phyloP scores from a whole-genome alignment of 2,888 invertebrate species.

The Serripes groenlandicus region DNA sequence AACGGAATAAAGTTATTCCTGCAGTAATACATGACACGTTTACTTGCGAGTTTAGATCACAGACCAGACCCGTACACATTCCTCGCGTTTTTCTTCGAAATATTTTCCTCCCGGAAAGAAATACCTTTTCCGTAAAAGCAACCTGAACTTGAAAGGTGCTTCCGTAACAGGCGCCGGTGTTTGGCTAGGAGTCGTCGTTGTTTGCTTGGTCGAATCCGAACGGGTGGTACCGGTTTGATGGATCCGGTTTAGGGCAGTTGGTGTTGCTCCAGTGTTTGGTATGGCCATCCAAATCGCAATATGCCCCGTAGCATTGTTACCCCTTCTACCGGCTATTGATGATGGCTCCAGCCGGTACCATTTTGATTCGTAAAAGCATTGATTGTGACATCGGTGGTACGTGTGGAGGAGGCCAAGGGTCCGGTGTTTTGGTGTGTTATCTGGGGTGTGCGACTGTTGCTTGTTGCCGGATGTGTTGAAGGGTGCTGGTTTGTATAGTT shows the following conservation, averaged over 20 bases:
- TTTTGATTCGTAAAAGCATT: constrained; percentile 55
- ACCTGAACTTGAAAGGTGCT: constrained; percentile 1
- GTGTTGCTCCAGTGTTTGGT: constrained; percentile 57
- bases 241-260: constrained; percentile 42
- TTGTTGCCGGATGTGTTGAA: constrained; percentile 37
- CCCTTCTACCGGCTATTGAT: constrained; percentile 42
- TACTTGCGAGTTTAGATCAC: constrained; percentile 56
- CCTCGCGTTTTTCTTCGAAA: constrained; percentile 26
- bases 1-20: constrained; percentile 19
- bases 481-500: not conserved
- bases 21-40: constrained; percentile 52
- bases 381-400: constrained; percentile 29
- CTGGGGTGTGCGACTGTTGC: not conserved
- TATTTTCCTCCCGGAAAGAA: constrained; percentile 56
- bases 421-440: not conserved
- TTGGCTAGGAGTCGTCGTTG: not conserved
- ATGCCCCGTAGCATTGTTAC: constrained; percentile 59
- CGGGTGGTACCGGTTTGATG: constrained; percentile 23
- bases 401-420: constrained; percentile 4
- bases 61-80: constrained; percentile 52
- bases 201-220: constrained; percentile 18
- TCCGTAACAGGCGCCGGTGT: not conserved
- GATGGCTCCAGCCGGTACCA: constrained; percentile 52
- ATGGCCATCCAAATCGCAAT: constrained; percentile 49
- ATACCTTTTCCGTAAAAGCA: constrained; percentile 54